These are phyloP conservation scores for Caerostris darwini DNA, from an alignment of 1,140 invertebrate species.

Conservation along the genomic window DNA sequence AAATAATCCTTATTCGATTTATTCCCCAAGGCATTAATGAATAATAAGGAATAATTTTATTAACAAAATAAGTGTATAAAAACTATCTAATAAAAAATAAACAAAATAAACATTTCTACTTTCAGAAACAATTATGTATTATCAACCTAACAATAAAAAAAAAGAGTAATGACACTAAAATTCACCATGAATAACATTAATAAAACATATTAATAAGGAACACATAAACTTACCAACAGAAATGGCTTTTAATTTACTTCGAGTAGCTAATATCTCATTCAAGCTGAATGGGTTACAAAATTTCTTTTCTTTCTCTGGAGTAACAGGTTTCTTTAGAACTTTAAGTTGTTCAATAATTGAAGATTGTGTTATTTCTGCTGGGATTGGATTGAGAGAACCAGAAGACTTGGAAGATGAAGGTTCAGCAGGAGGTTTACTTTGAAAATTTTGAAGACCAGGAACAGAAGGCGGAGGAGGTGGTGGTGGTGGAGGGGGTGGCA, in stretches of 20 bases:
- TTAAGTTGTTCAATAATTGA: conserved; percentile 51
- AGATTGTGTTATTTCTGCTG: conserved; percentile 47
- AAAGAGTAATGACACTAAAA: background rate
- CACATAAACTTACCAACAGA: conserved; percentile 22
- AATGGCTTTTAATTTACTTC: conserved; percentile 69
- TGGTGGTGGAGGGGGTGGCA: background rate
- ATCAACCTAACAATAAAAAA: background rate
- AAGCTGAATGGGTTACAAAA: conserved; percentile 51
- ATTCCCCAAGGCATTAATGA: no score
- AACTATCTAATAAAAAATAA: no score
- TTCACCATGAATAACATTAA: background rate
- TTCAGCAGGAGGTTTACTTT: background rate
- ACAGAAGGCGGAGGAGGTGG: conserved; percentile 11
- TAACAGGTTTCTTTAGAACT: conserved; percentile 20
- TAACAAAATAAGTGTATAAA: no score
- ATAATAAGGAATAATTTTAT: no score
- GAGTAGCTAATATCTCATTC: conserved; percentile 70
- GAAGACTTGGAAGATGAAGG: background rate
- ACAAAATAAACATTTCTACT: no score
- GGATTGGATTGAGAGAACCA: background rate
- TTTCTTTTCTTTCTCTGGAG: conserved; percentile 10
- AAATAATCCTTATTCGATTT: no score
- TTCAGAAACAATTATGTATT: no score
- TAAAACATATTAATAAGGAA: background rate
- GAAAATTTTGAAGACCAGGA: background rate